Evolutionary conservation across 2,888 invertebrate genomes (phyloP), one percentile per base, ranked within the genome.

Genomic region (Athripsodes cinereus): DNA sequence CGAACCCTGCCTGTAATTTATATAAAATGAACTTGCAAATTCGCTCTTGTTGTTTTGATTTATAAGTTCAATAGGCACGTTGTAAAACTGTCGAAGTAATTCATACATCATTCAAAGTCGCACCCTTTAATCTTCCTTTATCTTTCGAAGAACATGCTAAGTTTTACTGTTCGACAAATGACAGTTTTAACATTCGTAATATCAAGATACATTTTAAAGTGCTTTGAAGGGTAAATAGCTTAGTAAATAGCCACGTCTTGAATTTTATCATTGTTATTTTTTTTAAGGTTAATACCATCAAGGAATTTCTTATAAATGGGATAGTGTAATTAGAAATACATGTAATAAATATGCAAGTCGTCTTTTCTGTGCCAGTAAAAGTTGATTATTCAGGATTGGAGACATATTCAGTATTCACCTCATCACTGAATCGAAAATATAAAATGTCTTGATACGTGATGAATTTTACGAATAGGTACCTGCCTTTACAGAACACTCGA

Each of bases 21-120:
- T 16, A 40, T 40, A 8, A 54, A 34, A 51, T 58, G 58, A 55
- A 54, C 54, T 44, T 22, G 20, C 19, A 10, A 19, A 34, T 52
- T 49, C 58, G 13, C 21, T 16, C 16, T 40, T 2, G 16, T 40
- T 40, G 8, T 5, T 13, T 2, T n/a, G 40, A 40, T 40, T 40
- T 40, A 40, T 40, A 40, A 40, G 13, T 13, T 40, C 40, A 40
- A 16, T 8, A 8, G 40, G 40, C 40, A 40, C 40, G 13, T 40
- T 40, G 40, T 40, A 3, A 40, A 40, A 40, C 40, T 40, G 40
- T 40, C 13, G 3, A 13, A 8, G 13, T 13, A 3, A 40, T n/a
- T 40, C 40, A 13, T 40, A 13, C 13, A n/a, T 3, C 2, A 8
- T 40, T 40, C 40, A 16, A 40, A 40, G 2, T 40, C 3, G 13